Evolutionary conservation across 1,140 invertebrate species (phyloP), one percentile per base, ranked within the genome.

Genomic region (Solenopsis fugax): DNA sequence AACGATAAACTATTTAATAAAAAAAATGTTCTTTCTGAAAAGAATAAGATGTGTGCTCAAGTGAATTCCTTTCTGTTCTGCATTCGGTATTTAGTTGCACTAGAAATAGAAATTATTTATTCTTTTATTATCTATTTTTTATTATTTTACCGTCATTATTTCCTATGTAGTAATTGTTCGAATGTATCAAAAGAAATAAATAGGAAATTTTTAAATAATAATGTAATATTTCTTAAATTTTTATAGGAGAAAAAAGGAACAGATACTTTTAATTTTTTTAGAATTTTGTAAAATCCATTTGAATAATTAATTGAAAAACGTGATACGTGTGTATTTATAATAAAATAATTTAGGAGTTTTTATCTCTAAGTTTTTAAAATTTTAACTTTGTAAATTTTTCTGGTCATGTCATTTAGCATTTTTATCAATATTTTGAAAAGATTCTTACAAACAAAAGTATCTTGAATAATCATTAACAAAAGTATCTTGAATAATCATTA

Each of bases 51-150:
- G 6, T 45, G 6, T 24, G n/a, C 45, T 60, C 60, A 76, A 45
- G n/a, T 60, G 12, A 60, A 62, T 77, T 77, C 12, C 34, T 56
- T 75, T 56, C 29, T 75, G 18, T 56, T 54, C 50, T 7, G n/a
- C 34, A 56, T 75, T 41, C n/a, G 52, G 29, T 75, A 75, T 37
- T 75, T 29, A 34, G 1, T 52, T 52, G n/a, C 12, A 2, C 5
- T 50, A 24, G 10, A 72, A 34, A 72, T 7, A 52, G 2, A 72
- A 52, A 72, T 54, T 54, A 34, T 18, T 41, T 41, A 3, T 41
- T 41, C 7, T 41, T 41, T 41, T 41, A 41, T 41, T 41, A 41
- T 41, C 7, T 41, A 41, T 41, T 41, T 41, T 41, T 41, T 41
- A 41, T 41, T 41, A 41, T 41, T 41, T 41, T n/a, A 12, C 9